Evolutionary conservation across 2,888 invertebrate species (phyloP), one percentile per base, ranked within the genome.

Genomic region (Thymelicus acteon): DNA sequence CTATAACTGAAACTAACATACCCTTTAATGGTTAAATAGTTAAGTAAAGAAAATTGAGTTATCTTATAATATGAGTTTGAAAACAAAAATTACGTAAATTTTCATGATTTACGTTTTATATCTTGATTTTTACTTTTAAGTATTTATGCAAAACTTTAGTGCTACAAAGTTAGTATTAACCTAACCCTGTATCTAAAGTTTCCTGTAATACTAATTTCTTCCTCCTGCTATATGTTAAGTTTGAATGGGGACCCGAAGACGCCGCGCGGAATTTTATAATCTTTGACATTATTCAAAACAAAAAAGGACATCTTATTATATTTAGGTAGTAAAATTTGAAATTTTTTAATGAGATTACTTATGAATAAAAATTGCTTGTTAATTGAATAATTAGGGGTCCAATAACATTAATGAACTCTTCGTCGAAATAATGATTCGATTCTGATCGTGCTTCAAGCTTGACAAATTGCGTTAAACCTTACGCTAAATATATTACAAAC

Each of bases 311-410:
- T 85, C 86, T 86, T 80, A 86, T 78, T 86, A 86, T 88, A 88
- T 86, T 88, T 93, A 93, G 91, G 87, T 93, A 93, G 93, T 87
- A 85, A 85, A 91, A 90, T 90, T 91, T 90, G 90, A 90, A 90
- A 92, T 83, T 70, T 91, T 93, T 92, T 91, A 90, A 91, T 88
- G 85, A 90, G 85, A 88, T 90, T 87, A 91, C 88, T 91, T 92
- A 91, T 91, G 86, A 90, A 90, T 88, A 88, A 86, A 57, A 89
- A 89, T 89, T 86, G 91, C 91, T 92, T 92, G 91, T 92, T 90
- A 86, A 89, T 89, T 89, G 84, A 90, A 90, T 87, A 86, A 89
- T 88, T 88, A 91, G 91, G 90, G 93, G 93, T 92, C 93, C 93
- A 93, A 91, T 82, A 82, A 86, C 70, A 70, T 65, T 71, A 65